Conservation (phyloP, 2,113 vertebrate genomes). For the Trogon surrucura region DNA sequence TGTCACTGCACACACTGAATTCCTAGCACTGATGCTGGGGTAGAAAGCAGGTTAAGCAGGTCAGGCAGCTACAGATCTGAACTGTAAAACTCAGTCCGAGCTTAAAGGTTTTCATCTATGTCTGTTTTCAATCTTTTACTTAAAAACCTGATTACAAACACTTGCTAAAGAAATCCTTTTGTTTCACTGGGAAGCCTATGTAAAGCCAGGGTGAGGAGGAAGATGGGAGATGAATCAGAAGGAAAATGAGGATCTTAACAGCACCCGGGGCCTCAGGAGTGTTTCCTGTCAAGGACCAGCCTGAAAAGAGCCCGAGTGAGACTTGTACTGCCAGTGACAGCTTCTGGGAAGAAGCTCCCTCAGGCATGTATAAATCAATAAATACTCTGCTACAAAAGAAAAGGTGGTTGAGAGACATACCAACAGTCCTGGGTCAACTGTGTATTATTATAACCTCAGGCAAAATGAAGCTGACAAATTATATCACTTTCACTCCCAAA, state of each 20-base stretch:
- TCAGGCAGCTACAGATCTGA: neutral
- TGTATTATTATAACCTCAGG: neutral
- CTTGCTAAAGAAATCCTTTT: neutral
- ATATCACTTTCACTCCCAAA: neutral
- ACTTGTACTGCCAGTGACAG: neutral
- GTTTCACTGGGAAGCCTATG: neutral
- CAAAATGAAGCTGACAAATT: neutral
- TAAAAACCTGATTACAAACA: neutral
- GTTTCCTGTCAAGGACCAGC: neutral
- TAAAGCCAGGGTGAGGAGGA: neutral
- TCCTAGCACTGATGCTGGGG: neutral
- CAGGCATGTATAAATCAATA: slow-evolving; percentile 1
- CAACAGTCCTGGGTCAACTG: neutral
- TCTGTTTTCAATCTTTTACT: neutral
- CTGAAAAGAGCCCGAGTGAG: neutral
- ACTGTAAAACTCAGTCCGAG: neutral
- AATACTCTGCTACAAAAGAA: neutral
- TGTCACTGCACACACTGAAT: neutral
- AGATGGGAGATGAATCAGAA: neutral
- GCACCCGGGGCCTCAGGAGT: neutral
- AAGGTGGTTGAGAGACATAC: neutral
- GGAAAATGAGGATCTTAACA: neutral
- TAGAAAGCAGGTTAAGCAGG: neutral
- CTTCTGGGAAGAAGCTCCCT: slow-evolving; percentile 25
- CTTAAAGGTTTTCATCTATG: neutral